These are phyloP conservation scores for Sinopyrophorus schimmeli DNA, from an alignment of 2,888 invertebrate species.

Conservation along the genomic window DNA sequence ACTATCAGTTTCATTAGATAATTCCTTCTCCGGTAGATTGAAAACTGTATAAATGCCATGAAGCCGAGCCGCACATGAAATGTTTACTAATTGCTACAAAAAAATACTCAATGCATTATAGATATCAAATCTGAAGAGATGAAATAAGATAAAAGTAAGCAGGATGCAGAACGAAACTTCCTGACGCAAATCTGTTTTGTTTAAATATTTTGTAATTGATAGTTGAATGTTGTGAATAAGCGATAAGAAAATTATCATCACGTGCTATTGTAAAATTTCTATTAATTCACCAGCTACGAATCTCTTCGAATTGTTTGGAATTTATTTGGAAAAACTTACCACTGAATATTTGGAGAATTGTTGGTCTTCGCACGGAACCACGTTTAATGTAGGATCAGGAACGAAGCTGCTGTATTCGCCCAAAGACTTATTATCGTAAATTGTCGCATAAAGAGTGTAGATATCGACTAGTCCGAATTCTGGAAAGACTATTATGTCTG, in stretches of 20 bases:
- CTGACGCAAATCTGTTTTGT: no score
- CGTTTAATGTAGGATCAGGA: slow-evolving; percentile 26
- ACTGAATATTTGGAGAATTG: slow-evolving; percentile 13
- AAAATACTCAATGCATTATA: no score
- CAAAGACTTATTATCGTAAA: slow-evolving; percentile 7
- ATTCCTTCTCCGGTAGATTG: slow-evolving; percentile 68
- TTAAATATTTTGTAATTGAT: no score
- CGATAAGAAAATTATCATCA: no score
- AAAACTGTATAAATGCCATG: slow-evolving; percentile 69
- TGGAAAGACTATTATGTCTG: slow-evolving; percentile 30
- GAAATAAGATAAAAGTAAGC: no score
- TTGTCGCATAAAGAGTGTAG: slow-evolving; percentile 12
- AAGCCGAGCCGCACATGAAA: slow-evolving; percentile 65
- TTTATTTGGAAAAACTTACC: no score
- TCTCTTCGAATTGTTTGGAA: no score
- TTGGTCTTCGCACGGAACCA: slow-evolving; percentile 29
- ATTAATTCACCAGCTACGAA: no score
- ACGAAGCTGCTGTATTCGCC: slow-evolving; percentile 22
- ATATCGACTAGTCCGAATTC: slow-evolving; percentile 27
- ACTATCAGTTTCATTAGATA: slow-evolving; percentile 39
- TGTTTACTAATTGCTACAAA: slow-evolving; percentile 21
- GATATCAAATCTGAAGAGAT: no score
- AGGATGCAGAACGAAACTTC: no score
- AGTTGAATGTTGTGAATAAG: no score
- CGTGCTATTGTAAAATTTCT: no score